Percentiles rank a stretch among this genome's conserved stretches.
phyloP scores from a whole-genome alignment of 2,888 invertebrate genomes.

The Euplagia quadripunctaria region DNA sequence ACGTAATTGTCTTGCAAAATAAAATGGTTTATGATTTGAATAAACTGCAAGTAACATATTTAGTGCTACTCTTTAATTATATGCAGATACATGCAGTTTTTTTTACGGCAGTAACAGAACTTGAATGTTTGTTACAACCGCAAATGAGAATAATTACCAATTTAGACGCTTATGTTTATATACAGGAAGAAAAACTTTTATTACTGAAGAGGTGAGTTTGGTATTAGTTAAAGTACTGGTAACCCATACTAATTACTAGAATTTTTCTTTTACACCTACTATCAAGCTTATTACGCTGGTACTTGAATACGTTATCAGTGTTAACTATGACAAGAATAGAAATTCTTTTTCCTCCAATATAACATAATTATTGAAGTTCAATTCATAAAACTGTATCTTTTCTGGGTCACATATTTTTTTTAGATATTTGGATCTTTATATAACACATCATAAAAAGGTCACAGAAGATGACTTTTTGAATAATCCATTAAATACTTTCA shows the following conservation, averaged over 20 bases:
- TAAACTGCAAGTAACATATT: background rate
- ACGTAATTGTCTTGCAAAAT: too few relatives aligned
- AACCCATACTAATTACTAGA: too few relatives aligned
- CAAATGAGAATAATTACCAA: background rate
- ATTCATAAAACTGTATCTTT: background rate
- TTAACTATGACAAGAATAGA: too few relatives aligned
- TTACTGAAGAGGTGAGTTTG: background rate
- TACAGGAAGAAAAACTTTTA: constrained; percentile 1
- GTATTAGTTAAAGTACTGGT: too few relatives aligned
- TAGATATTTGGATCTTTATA: constrained; percentile 8
- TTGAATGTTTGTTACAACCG: background rate
- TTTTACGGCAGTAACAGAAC: constrained; percentile 1
- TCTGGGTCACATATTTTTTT: background rate
- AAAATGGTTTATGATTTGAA: constrained; percentile 4
- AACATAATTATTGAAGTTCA: background rate
- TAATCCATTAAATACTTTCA: background rate
- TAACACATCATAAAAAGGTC: background rate
- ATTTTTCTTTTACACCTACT: too few relatives aligned
- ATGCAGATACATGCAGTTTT: background rate
- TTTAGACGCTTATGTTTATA: background rate
- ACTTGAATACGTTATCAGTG: too few relatives aligned
- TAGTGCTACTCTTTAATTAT: background rate
- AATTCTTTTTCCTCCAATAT: too few relatives aligned
- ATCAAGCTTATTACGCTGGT: too few relatives aligned
- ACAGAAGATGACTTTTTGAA: background rate